phyloP scores from a whole-genome alignment of 2,113 vertebrate species.

The Ophthalmolycus amberensis region DNA sequence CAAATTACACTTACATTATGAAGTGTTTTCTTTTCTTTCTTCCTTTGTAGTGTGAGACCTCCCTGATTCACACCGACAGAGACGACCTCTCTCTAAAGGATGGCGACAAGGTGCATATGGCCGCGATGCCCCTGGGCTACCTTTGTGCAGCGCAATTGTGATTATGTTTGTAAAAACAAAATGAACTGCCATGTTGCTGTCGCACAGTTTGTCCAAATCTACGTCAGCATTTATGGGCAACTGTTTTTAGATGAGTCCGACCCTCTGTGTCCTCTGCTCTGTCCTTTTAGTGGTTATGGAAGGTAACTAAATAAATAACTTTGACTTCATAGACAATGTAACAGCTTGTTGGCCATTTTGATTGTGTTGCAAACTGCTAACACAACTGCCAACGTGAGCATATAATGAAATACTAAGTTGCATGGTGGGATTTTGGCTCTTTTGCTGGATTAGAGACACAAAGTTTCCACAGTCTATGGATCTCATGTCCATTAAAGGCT shows the following conservation, averaged over 20 bases:
- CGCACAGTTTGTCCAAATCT: neutral
- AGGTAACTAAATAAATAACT: neutral
- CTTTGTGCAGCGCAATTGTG: neutral
- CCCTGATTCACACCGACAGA: neutral
- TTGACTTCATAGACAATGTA: neutral
- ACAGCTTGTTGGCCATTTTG: neutral
- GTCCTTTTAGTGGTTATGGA: neutral
- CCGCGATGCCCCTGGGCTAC: neutral
- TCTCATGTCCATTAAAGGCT: conserved; percentile 33
- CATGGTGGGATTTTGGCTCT: conserved; percentile 17
- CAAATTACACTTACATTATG: neutral
- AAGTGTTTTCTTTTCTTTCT: neutral
- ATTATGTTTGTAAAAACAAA: neutral
- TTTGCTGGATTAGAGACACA: conserved; percentile 39
- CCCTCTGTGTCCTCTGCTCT: neutral
- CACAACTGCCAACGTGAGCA: conserved; percentile 33
- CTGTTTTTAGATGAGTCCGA: neutral
- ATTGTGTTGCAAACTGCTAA: conserved; percentile 15
- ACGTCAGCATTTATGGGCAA: neutral
- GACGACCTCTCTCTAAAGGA: neutral
- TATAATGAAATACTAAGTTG: conserved; percentile 24
- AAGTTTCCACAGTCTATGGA: conserved; percentile 37
- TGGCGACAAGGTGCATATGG: neutral
- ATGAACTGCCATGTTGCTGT: neutral
- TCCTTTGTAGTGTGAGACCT: neutral